Conservation (phyloP, 2,888 invertebrate genomes). For the Nysson spinosus region DNA sequence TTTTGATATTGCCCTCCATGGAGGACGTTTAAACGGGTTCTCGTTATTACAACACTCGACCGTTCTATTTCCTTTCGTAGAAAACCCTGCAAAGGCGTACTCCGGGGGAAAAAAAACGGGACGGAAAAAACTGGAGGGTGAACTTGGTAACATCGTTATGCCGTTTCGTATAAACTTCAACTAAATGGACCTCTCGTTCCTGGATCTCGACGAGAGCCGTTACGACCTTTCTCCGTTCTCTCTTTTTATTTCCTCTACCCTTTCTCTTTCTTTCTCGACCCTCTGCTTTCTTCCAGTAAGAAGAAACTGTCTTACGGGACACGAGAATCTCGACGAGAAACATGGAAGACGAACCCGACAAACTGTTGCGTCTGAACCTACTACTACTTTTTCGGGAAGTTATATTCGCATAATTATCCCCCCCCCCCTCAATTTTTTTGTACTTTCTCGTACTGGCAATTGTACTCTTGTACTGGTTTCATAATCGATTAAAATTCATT, state of each 20-base stretch:
- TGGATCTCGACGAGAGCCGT: conserved; percentile 12
- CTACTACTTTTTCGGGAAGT: no score
- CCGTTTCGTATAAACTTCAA: conserved; percentile 14
- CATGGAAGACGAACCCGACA: conserved; percentile 40
- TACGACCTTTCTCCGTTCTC: background rate
- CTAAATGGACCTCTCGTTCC: conserved; percentile 17
- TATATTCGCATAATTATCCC: no score
- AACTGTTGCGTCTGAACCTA: conserved; percentile 48
- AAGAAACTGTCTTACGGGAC: no score
- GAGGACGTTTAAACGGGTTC: conserved; percentile 1
- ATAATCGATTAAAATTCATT: no score
- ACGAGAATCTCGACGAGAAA: no score
- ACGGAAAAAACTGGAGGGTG: background rate
- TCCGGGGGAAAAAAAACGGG: background rate
- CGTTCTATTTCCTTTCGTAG: conserved; percentile 1
- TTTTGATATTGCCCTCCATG: background rate
- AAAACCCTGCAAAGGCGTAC: background rate
- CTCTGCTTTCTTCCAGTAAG: background rate
- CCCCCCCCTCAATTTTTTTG: no score
- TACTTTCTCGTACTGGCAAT: no score
- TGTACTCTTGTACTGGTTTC: conserved; percentile 14
- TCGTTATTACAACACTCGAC: conserved; percentile 7
- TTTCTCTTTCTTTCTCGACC: background rate
- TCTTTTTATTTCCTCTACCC: background rate
- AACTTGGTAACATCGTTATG: background rate